Base-by-base conservation (phyloP, 2,797 vertebrate genomes). In the Pempheris klunzingeri region DNA sequence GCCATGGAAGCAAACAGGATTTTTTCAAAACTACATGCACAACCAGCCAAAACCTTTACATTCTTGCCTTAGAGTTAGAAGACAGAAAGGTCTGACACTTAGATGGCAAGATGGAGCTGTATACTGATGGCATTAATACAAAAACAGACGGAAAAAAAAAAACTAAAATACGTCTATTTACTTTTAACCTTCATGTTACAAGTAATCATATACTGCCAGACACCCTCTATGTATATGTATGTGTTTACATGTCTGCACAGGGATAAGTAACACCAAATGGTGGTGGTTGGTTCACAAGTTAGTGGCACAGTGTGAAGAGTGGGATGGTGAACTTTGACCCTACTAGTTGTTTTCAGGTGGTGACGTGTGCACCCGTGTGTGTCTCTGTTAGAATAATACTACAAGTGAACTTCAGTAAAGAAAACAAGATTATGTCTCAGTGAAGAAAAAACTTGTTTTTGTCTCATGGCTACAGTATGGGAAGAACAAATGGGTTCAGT, bases 221-320 rank as follows among this genome's bases (percentile, higher is more conserved):
- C 28, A 49, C 47, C 18, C 41, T 52, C 20, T 44, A 10, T 67
- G 55, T 76, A 59, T 34, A n/a, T 54, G 24, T 38, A 8, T 71
- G 64, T 78, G 74, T 82, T 83, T 76, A 65, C 68, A 32, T 67
- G 81, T 74, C 70, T 75, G 50, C 44, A 63, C 77, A 68, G 68
- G 20, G 30, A 69, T 52, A 49, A 67, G 39, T 34, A 61, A 71
- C 53, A 57, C 85, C 88, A 90, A 88, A 88, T 90, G 90, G 77
- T 83, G 62, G 73, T 80, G 54, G 69, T 86, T 60, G 62, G 66
- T 73, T 91, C 84, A 86, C 86, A 78, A 5, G 14, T 70, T 55
- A 58, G 78, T 80, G 76, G 59, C 26, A 80, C 26, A 50, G 50
- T 84, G 79, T 63, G 46, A 83, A 70, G 57, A 58, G 30, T 64